A percentile compares a stretch with the other conserved stretches of the same genome.
Conservation (phyloP, 1,140 invertebrate species). For the Ceratina calcarata region DNA sequence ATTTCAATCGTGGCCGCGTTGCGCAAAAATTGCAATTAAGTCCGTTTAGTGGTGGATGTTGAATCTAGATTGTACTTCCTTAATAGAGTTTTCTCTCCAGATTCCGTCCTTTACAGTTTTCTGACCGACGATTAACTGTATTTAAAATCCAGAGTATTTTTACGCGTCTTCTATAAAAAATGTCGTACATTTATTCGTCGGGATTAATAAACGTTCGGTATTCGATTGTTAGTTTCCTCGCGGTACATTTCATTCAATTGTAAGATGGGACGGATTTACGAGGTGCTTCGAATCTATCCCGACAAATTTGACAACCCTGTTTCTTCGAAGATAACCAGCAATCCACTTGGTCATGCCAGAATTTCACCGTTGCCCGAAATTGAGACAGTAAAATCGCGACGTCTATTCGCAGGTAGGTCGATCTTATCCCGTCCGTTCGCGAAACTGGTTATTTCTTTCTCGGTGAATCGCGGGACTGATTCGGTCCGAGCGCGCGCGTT, state of each 20-base stretch:
- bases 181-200: too few relatives aligned
- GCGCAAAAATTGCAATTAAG: slow-evolving; percentile 29
- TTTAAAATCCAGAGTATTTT: too few relatives aligned
- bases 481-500: background rate
- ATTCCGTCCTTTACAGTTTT: too few relatives aligned
- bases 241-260: too few relatives aligned
- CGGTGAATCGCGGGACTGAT: background rate
- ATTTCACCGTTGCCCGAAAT: background rate
- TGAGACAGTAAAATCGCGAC: background rate
- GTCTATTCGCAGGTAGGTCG: background rate
- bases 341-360: too few relatives aligned
- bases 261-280: background rate
- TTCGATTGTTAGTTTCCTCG: too few relatives aligned
- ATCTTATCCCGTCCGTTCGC: background rate
- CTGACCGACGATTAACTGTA: too few relatives aligned
- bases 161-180: too few relatives aligned
- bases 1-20: slow-evolving; percentile 9
- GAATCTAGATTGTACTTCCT: slow-evolving; percentile 2
- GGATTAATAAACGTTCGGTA: too few relatives aligned
- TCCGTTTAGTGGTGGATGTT: background rate
- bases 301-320: slow-evolving; percentile 11
- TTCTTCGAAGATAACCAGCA: background rate
- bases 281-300: slow-evolving; percentile 7
- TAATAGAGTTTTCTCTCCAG: background rate
- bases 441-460: slow-evolving; percentile 2